These are phyloP conservation scores for Brachionus plicatilis DNA, from an alignment of 1,140 invertebrate genomes.

Conservation along the genomic window DNA sequence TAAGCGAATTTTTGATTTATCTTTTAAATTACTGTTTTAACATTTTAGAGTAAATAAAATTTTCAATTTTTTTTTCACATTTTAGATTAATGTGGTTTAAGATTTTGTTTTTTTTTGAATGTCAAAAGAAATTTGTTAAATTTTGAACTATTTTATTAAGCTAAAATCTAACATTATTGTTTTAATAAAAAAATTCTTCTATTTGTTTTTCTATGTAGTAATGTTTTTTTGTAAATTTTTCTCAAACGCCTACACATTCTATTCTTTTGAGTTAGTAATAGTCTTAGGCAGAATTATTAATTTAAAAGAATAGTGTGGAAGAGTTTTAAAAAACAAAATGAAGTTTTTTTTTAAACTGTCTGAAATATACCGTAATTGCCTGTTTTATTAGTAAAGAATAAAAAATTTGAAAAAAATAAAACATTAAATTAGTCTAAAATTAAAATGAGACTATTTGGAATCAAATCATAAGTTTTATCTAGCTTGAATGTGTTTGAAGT, in stretches of 20 bases:
- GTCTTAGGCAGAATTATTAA: background rate
- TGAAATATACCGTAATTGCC: too few species aligned
- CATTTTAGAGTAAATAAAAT: background rate
- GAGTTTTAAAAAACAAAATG: too few species aligned
- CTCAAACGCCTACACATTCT: background rate
- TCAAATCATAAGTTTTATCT: too few species aligned
- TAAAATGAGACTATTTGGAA: too few species aligned
- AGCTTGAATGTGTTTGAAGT: too few species aligned
- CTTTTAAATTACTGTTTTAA: background rate
- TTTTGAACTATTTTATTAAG: background rate
- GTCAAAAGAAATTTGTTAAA: background rate
- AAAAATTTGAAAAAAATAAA: too few species aligned
- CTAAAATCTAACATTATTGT: background rate
- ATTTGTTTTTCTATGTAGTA: background rate
- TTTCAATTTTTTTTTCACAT: slow-evolving; percentile 15
- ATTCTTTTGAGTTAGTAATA: background rate
- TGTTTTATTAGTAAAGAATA: too few species aligned
- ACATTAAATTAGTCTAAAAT: too few species aligned
- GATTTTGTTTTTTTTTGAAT: background rate
- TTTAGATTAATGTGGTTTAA: background rate
- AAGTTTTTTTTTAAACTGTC: too few species aligned
- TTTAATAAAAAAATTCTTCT: background rate
- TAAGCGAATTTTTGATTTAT: background rate
- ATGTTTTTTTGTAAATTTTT: background rate
- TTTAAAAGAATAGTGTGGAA: too few species aligned